Conservation (phyloP, 2,797 vertebrate species). For the Acanthurus leucopareius region DNA sequence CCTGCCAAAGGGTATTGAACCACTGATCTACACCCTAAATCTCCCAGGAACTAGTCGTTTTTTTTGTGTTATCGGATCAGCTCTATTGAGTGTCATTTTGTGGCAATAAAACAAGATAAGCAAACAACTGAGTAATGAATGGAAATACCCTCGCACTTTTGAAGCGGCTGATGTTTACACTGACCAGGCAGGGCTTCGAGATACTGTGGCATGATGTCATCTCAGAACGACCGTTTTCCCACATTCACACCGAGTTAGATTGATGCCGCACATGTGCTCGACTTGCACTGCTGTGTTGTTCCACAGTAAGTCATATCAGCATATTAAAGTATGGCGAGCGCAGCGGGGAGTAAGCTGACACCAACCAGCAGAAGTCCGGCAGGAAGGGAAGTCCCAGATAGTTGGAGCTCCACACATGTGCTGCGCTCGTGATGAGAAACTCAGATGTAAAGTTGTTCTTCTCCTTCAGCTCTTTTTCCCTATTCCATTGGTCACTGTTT, state of each 20-base stretch:
- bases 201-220: slow-evolving; percentile 78
- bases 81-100: slow-evolving; percentile 44
- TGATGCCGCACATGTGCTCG: slow-evolving; percentile 79
- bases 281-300: slow-evolving; percentile 72
- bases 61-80: slow-evolving; percentile 42
- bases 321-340: slow-evolving; percentile 69
- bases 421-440: slow-evolving; percentile 72
- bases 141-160: slow-evolving; percentile 74
- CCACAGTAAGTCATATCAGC: slow-evolving; percentile 76
- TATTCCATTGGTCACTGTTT: slow-evolving; percentile 61
- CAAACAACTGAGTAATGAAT: slow-evolving; percentile 72
- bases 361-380: slow-evolving; percentile 52
- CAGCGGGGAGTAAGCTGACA: slow-evolving; percentile 72
- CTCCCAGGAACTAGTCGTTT: slow-evolving; percentile 11
- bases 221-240: slow-evolving; percentile 70
- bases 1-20: too few species aligned
- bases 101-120: slow-evolving; percentile 63
- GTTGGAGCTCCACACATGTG: slow-evolving; percentile 65
- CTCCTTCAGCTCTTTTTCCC: slow-evolving; percentile 34
- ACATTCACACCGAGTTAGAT: slow-evolving; percentile 76
- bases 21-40: slow-evolving; percentile 24
- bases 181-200: slow-evolving; percentile 73
- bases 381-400: slow-evolving; percentile 73
- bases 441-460: slow-evolving; percentile 69
- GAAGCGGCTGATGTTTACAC: slow-evolving; percentile 75